Evolutionary conservation across 2,113 vertebrate genomes (phyloP).

Genomic region (Semnopithecus entellus): DNA sequence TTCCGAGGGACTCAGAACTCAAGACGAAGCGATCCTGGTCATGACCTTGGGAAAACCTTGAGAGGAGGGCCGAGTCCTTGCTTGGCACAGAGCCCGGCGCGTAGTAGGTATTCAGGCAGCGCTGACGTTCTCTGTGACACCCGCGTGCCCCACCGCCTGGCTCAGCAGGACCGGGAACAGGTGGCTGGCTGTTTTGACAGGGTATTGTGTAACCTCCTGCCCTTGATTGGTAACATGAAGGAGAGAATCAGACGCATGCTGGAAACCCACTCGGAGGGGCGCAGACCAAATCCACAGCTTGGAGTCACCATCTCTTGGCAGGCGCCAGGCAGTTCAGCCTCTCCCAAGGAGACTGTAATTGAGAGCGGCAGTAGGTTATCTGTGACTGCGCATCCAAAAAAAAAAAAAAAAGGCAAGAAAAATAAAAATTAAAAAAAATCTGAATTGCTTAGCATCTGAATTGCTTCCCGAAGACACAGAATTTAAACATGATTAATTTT

Average conservation of each 20-base stretch:
- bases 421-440: conserved; percentile 75
- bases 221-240: conserved; percentile 69
- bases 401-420: conserved; percentile 62
- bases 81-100: conserved; percentile 18
- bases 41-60: conserved; percentile 57
- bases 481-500: conserved; percentile 83
- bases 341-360: conserved; percentile 67
- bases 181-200: conserved; percentile 63
- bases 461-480: conserved; percentile 81
- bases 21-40: background rate
- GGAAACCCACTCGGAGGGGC: conserved; percentile 63
- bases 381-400: conserved; percentile 56
- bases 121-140: background rate
- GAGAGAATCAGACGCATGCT: conserved; percentile 50
- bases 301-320: conserved; percentile 75
- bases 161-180: conserved; percentile 55
- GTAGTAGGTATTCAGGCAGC: conserved; percentile 38
- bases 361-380: conserved; percentile 74
- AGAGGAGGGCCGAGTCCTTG: background rate
- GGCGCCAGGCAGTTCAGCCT: conserved; percentile 45
- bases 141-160: background rate
- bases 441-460: conserved; percentile 81
- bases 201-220: conserved; percentile 68
- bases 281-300: conserved; percentile 72
- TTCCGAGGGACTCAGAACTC: background rate